Evolutionary conservation across 2,113 vertebrate species (phyloP).

Genomic region (Eclectus roratus): DNA sequence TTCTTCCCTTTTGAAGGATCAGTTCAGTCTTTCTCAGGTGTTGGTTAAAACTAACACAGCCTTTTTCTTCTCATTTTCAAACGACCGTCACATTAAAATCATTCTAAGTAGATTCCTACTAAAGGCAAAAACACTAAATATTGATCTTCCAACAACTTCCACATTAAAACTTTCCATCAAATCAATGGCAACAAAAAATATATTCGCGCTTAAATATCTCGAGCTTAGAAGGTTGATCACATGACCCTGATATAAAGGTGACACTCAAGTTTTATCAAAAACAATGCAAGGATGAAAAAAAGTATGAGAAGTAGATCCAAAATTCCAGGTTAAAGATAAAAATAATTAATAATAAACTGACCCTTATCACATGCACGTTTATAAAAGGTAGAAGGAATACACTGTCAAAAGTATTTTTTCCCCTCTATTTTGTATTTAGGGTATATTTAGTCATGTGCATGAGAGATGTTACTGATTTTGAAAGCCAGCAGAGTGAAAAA

Average conservation of each 20-base stretch:
- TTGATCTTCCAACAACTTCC: background rate
- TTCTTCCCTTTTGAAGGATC: background rate
- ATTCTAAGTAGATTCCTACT: background rate
- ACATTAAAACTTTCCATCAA: background rate
- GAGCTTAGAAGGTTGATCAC: background rate
- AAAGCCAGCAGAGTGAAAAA: background rate
- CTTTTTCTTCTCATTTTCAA: background rate
- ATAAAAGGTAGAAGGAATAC: background rate
- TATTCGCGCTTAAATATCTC: background rate
- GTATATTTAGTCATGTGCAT: background rate
- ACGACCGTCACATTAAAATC: background rate
- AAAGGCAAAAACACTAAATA: background rate
- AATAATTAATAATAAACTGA: background rate
- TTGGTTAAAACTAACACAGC: background rate
- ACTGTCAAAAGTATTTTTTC: background rate
- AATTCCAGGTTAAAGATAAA: conserved; percentile 48
- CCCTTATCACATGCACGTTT: background rate
- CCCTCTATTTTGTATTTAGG: background rate
- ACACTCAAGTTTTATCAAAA: background rate
- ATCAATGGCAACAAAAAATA: background rate
- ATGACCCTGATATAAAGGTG: conserved; percentile 6
- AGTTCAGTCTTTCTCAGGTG: background rate
- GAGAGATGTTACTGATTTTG: background rate
- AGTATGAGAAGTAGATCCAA: background rate
- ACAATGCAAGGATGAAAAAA: background rate